phyloP scores from a whole-genome alignment of 2,797 vertebrate genomes.

The Lycodopsis pacificus region DNA sequence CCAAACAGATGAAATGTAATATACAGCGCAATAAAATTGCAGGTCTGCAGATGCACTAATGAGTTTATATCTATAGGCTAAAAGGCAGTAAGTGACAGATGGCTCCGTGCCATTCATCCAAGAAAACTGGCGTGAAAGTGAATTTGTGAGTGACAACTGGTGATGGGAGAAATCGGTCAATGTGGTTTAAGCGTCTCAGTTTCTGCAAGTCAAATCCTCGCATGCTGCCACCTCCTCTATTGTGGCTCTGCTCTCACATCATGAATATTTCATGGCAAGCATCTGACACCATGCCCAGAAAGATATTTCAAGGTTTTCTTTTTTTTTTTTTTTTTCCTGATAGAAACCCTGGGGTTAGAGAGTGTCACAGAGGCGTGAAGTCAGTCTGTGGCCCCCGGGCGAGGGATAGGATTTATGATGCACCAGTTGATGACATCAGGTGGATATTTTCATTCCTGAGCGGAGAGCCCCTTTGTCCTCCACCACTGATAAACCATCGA shows the following conservation, averaged over 20 bases:
- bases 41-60: constrained; percentile 29
- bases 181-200: constrained; percentile 71
- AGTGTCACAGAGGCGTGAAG: constrained; percentile 80
- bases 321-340: constrained; percentile 40
- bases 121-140: constrained; percentile 67
- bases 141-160: constrained; percentile 74
- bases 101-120: constrained; percentile 52
- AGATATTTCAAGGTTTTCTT: constrained; percentile 78
- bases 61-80: constrained; percentile 46
- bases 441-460: constrained; percentile 67
- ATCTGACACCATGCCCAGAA: constrained; percentile 82
- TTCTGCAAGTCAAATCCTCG: constrained; percentile 80
- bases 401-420: constrained; percentile 73
- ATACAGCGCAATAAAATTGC: constrained; percentile 7
- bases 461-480: constrained; percentile 63
- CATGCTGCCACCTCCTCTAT: constrained; percentile 75
- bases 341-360: constrained; percentile 80
- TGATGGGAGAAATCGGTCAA: constrained; percentile 74
- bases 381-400: constrained; percentile 70
- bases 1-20: constrained; percentile 34
- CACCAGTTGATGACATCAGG: constrained; percentile 74
- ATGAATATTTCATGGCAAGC: constrained; percentile 83
- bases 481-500: constrained; percentile 60
- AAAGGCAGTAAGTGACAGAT: constrained; percentile 58
- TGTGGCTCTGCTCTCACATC: constrained; percentile 78